Conservation (phyloP, 2,888 invertebrate species). For the Coelogynopora nodosa region DNA sequence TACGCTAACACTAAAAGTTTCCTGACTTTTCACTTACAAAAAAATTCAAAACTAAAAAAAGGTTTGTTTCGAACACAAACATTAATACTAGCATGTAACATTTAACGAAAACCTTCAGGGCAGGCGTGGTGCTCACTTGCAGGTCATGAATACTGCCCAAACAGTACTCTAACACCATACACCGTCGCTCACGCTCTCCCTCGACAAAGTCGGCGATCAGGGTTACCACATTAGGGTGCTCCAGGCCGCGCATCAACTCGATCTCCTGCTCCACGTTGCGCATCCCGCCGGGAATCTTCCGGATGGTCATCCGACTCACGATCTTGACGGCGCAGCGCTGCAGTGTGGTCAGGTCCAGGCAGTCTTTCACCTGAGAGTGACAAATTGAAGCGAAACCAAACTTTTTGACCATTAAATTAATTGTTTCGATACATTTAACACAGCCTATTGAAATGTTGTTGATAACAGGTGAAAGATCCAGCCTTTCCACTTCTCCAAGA, state of each 20-base stretch:
- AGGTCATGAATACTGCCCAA: constrained; percentile 45
- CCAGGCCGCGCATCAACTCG: constrained; percentile 35
- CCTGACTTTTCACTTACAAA: too few relatives aligned
- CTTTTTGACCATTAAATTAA: not conserved
- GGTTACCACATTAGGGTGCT: constrained; percentile 36
- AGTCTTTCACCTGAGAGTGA: constrained; percentile 46
- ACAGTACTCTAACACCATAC: constrained; percentile 44
- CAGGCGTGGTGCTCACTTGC: not conserved
- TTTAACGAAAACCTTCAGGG: too few relatives aligned
- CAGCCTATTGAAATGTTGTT: too few relatives aligned
- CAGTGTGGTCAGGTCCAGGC: constrained; percentile 39
- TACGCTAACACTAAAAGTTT: too few relatives aligned
- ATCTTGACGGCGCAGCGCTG: constrained; percentile 44
- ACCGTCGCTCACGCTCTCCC: constrained; percentile 33
- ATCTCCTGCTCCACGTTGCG: constrained; percentile 41
- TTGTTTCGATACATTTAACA: not conserved
- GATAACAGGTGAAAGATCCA: too few relatives aligned
- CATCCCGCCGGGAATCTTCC: constrained; percentile 45
- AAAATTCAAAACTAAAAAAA: too few relatives aligned
- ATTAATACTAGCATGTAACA: too few relatives aligned
- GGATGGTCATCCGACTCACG: constrained; percentile 29
- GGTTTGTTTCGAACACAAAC: too few relatives aligned
- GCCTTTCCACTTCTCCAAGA: too few relatives aligned
- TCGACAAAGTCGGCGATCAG: constrained; percentile 42
- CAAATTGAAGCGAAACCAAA: too few relatives aligned